These are phyloP conservation scores for Drosophila biarmipes DNA, from an alignment of 1,140 invertebrate species.

Conservation along the genomic window DNA sequence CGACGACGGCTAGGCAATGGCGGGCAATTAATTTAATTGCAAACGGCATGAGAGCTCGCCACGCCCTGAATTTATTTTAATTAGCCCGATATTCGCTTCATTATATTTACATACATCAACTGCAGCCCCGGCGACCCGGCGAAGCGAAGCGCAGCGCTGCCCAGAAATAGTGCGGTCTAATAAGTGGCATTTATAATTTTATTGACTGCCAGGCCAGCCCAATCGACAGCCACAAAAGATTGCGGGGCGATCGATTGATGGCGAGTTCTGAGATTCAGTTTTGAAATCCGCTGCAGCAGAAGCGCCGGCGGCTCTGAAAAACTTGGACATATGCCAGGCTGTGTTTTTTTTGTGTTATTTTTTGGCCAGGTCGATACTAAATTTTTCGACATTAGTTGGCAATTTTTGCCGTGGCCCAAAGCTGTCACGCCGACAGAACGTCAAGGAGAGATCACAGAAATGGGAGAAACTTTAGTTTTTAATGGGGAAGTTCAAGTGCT, in stretches of 20 bases:
- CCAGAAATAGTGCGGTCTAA: slow-evolving; percentile 67
- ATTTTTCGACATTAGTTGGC: slow-evolving; percentile 75
- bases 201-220: slow-evolving; percentile 64
- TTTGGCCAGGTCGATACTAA: slow-evolving; percentile 48
- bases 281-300: slow-evolving; percentile 72
- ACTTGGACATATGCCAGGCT: slow-evolving; percentile 61
- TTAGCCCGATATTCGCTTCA: slow-evolving; percentile 67
- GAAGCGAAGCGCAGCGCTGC: slow-evolving; percentile 59
- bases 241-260: slow-evolving; percentile 32
- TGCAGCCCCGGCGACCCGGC: slow-evolving; percentile 34
- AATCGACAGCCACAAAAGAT: slow-evolving; percentile 28
- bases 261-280: slow-evolving; percentile 59
- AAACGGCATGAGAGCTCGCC: slow-evolving; percentile 62
- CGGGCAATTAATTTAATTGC: slow-evolving; percentile 74
- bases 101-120: slow-evolving; percentile 49
- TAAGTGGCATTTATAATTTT: slow-evolving; percentile 78
- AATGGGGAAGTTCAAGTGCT: neutral
- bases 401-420: slow-evolving; percentile 61
- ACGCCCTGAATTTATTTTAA: slow-evolving; percentile 75
- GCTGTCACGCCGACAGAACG: slow-evolving; percentile 67
- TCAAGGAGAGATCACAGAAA: slow-evolving; percentile 27
- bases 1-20: slow-evolving; percentile 26
- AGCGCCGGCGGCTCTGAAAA: slow-evolving; percentile 54
- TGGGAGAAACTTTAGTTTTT: neutral
- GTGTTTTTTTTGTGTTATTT: slow-evolving; percentile 1